phyloP scores from a whole-genome alignment of 2,888 invertebrate genomes.

The Ophion ellenae region DNA sequence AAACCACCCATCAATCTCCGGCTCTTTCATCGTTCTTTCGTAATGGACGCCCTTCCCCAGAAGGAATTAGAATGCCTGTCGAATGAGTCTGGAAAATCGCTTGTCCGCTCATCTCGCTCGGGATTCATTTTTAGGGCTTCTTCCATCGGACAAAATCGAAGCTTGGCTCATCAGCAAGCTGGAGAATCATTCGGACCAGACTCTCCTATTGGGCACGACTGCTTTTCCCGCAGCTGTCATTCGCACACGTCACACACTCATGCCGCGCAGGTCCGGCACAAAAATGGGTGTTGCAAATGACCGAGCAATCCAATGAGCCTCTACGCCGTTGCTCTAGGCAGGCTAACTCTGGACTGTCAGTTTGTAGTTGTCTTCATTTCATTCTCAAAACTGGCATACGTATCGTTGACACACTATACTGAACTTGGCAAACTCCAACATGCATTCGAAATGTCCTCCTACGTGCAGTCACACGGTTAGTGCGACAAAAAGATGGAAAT shows the following conservation, averaged over 20 bases:
- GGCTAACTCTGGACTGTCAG: not conserved
- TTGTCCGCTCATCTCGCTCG: not conserved
- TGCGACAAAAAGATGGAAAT: slow-evolving; percentile 52
- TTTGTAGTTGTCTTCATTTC: not conserved
- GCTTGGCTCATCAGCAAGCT: not conserved
- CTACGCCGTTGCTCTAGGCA: not conserved
- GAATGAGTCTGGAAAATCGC: not conserved
- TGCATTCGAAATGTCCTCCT: not conserved
- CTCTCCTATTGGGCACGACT: slow-evolving; percentile 24
- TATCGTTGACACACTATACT: not conserved
- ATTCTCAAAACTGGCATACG: not conserved
- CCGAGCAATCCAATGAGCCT: slow-evolving; percentile 32
- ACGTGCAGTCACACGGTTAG: not conserved
- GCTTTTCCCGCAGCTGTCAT: slow-evolving; percentile 35
- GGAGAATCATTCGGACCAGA: slow-evolving; percentile 14
- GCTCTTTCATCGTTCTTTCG: slow-evolving; percentile 17
- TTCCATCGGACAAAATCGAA: not conserved
- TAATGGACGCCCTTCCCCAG: not conserved
- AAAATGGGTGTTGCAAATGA: slow-evolving; percentile 52
- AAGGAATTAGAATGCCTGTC: not conserved
- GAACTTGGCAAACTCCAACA: slow-evolving; percentile 2
- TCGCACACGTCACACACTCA: slow-evolving; percentile 41
- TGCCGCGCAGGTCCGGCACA: slow-evolving; percentile 52
- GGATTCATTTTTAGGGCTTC: too few relatives aligned
- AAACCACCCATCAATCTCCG: not conserved